Evolutionary conservation across 2,797 vertebrate genomes (phyloP).

Genomic region (Diglossa cyanea): DNA sequence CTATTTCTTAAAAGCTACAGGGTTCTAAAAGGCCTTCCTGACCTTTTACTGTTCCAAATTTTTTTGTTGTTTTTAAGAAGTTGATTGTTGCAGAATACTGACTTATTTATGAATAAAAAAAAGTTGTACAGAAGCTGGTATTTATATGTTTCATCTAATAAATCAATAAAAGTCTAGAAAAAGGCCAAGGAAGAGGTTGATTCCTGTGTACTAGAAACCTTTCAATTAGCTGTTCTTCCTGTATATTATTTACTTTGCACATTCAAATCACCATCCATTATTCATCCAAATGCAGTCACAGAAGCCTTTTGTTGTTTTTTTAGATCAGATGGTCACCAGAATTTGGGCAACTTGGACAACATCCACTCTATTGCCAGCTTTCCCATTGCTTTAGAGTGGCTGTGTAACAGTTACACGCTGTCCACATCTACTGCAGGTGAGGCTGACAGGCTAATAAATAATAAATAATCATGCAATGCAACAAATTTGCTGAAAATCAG

Average conservation of each 20-base stretch:
- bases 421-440: not conserved
- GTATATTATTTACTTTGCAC: not conserved
- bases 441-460: not conserved
- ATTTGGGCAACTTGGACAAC: not conserved
- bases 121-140: not conserved
- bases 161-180: not conserved
- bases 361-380: not conserved
- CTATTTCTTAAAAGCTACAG: not conserved
- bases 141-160: not conserved
- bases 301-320: not conserved
- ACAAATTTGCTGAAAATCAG: not conserved
- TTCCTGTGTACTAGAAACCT: not conserved
- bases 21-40: not conserved
- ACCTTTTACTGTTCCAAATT: not conserved
- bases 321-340: not conserved
- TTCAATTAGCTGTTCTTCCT: not conserved
- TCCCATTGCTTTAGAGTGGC: not conserved
- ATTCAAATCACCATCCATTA: not conserved
- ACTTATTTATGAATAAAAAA: not conserved
- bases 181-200: not conserved
- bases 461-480: not conserved
- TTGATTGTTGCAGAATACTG: not conserved
- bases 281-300: not conserved
- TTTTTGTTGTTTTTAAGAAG: not conserved
- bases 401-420: not conserved